Evolutionary conservation across 2,797 vertebrate species (phyloP), one percentile per base, ranked within the genome.

Genomic region (Clamator glandarius): DNA sequence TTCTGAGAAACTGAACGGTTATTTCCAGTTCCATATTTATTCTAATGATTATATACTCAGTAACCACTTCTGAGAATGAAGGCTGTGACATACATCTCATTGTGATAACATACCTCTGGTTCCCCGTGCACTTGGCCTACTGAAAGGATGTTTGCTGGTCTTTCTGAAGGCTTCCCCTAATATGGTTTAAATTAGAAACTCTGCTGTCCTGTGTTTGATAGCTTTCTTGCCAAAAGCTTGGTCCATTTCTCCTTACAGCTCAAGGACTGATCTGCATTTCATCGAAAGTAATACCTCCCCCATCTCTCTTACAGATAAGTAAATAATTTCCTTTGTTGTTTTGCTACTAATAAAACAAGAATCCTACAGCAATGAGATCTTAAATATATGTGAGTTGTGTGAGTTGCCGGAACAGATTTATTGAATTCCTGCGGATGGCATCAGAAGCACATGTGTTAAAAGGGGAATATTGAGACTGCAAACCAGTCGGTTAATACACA

Each of bases 391-490:
- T 15, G 23, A 57, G 33, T 41, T 17, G 11, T 1, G 2, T 15
- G 23, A 57, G 33, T 41, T 17, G 11, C 36, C 55, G 39, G 78
- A 67, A 84, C 11, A 87, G 51, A 75, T 80, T 80, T 92, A 77
- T 67, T 87, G 64, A 80, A 67, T 61, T 92, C 84, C 91, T 94
- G 82, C 91, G 91, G 87, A 92, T 87, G 87, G 92, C 84, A 96
- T 79, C 84, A 95, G 72, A 93, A 89, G 55, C 54, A 89, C 52
- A 19, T 19, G 4, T 89, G 44, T 77, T 87, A 80, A 85, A 79
- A 94, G 79, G 41, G 50, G 36, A 25, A 11, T 79, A 50, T 84
- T 91, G 90, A 74, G 35, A 41, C 24, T 63, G 68, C 75, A 91
- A 85, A 80, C 20, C 95, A 80, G 39, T 87, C 87, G 77, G 55